Conservation (phyloP, 1,140 invertebrate genomes). For the Cheumatopsyche charites region DNA sequence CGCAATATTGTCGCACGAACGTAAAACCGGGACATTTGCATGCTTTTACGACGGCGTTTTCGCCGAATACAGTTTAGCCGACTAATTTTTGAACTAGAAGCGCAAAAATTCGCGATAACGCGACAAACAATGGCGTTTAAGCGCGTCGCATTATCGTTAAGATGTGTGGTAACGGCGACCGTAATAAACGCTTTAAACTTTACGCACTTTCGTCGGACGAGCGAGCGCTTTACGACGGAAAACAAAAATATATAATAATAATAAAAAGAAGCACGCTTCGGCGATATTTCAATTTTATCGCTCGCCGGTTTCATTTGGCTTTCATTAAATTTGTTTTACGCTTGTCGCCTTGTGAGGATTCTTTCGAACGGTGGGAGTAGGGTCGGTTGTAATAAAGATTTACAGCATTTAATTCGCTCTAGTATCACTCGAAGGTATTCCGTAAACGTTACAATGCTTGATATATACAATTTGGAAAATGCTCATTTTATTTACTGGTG, state of each 20-base stretch:
- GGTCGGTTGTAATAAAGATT: slow-evolving; percentile 17
- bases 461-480: not conserved
- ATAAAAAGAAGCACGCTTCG: not conserved
- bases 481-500: not conserved
- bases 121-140: not conserved
- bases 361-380: not conserved
- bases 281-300: slow-evolving; percentile 22
- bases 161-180: not conserved
- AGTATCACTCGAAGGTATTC: not conserved
- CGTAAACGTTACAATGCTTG: slow-evolving; percentile 1
- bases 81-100: not conserved
- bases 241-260: no score
- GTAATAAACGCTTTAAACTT: slow-evolving; percentile 19
- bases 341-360: not conserved
- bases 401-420: slow-evolving; percentile 12
- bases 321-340: slow-evolving; percentile 22
- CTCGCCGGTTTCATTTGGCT: not conserved
- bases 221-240: not conserved
- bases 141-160: not conserved
- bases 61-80: not conserved
- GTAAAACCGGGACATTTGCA: no score
- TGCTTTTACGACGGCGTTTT: no score
- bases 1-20: slow-evolving; percentile 13
- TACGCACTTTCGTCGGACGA: not conserved
- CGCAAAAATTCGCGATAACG: slow-evolving; percentile 1